Evolutionary conservation across 1,140 invertebrate species (phyloP).

Genomic region (Nilaparvata lugens): DNA sequence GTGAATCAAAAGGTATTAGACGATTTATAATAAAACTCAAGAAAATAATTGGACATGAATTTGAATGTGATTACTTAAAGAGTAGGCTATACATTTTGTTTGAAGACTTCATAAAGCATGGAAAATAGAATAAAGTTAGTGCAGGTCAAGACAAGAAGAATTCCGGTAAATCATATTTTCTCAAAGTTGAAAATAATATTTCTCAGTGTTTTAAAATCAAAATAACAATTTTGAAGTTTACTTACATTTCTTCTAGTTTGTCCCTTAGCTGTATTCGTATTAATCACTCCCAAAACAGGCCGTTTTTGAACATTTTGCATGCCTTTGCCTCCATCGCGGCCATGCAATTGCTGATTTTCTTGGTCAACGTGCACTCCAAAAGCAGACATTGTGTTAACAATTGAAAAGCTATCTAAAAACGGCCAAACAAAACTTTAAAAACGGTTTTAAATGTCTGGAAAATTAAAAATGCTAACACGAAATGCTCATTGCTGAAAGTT

Average conservation of each 20-base stretch:
- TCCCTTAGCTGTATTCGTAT: slow-evolving; percentile 34
- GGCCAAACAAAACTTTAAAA: no score
- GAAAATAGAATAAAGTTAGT: not conserved
- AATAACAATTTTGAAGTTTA: slow-evolving; percentile 12
- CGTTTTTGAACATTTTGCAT: slow-evolving; percentile 42
- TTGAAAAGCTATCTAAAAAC: no score
- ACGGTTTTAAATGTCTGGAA: no score
- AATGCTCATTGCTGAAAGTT: no score
- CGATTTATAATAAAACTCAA: no score
- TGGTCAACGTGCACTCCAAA: slow-evolving; percentile 56
- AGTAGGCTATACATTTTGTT: no score
- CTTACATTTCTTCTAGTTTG: slow-evolving; percentile 37
- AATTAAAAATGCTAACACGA: no score
- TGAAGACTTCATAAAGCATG: no score
- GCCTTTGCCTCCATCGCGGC: slow-evolving; percentile 33
- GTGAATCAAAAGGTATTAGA: no score
- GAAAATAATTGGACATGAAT: no score
- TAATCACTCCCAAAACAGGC: slow-evolving; percentile 42
- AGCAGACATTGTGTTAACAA: slow-evolving; percentile 41
- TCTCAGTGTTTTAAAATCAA: not conserved
- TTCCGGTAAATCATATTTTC: slow-evolving; percentile 6
- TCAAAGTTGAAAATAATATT: no score
- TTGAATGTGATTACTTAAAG: no score
- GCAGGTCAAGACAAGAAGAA: slow-evolving; percentile 17
- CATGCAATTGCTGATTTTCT: slow-evolving; percentile 44